Conservation (phyloP, 2,797 vertebrate species). For the Nannoperca obscura region DNA sequence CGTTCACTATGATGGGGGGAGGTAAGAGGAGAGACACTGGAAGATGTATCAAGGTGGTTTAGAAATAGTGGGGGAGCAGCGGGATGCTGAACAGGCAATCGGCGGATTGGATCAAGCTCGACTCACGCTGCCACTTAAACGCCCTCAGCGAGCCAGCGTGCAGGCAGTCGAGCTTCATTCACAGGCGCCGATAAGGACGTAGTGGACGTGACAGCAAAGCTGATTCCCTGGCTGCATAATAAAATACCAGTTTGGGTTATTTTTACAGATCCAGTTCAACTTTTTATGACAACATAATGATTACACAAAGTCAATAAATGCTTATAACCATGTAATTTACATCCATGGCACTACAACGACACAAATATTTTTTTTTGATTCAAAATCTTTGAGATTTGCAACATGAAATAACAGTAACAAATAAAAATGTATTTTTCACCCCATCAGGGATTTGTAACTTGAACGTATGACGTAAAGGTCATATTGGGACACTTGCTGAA, state of each 20-base stretch:
- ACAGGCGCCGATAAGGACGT: slow-evolving; percentile 10
- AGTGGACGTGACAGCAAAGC: neutral
- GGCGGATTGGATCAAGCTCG: slow-evolving; percentile 53
- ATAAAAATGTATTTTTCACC: neutral
- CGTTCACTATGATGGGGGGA: slow-evolving; percentile 8
- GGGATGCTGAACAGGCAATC: slow-evolving; percentile 65
- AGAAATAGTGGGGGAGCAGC: slow-evolving; percentile 44
- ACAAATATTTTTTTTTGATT: neutral
- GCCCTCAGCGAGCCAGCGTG: slow-evolving; percentile 1
- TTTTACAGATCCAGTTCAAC: neutral
- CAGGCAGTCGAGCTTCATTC: slow-evolving; percentile 52
- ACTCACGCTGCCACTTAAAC: slow-evolving; percentile 38
- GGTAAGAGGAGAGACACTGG: slow-evolving; percentile 36
- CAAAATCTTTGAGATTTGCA: neutral
- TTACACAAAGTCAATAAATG: neutral
- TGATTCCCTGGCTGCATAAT: neutral
- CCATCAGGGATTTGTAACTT: neutral
- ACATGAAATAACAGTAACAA: neutral
- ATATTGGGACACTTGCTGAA: too few species aligned
- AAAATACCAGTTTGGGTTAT: neutral
- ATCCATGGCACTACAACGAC: neutral
- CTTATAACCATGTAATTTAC: neutral
- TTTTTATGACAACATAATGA: neutral
- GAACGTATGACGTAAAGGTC: neutral
- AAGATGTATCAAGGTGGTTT: slow-evolving; percentile 41